Evolutionary conservation across 1,140 invertebrate species (phyloP).

Genomic region (Achatina immaculata): DNA sequence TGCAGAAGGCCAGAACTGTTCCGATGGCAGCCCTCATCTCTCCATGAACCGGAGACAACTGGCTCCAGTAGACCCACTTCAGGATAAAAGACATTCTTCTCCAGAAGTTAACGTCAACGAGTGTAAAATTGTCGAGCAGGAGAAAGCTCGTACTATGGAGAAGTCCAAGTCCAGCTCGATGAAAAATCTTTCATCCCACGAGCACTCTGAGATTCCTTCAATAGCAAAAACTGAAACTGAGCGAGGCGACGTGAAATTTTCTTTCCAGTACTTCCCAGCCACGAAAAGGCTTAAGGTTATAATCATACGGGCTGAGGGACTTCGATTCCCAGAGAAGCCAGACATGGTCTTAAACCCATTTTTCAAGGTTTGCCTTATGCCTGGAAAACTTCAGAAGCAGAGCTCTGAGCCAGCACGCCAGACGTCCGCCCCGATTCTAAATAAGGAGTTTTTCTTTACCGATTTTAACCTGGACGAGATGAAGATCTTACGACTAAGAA

Average conservation of each 20-base stretch:
- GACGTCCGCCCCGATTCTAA: slow-evolving; percentile 61
- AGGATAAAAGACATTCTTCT: slow-evolving; percentile 57
- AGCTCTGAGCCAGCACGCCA: slow-evolving; percentile 56
- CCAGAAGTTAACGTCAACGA: slow-evolving; percentile 41
- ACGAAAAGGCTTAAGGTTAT: slow-evolving; percentile 59
- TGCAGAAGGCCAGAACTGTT: background rate
- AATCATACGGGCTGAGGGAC: slow-evolving; percentile 62
- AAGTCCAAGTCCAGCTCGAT: slow-evolving; percentile 20
- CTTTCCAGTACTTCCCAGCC: slow-evolving; percentile 62
- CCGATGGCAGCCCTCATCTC: slow-evolving; percentile 25
- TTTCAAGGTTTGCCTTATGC: slow-evolving; percentile 58
- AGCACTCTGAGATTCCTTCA: slow-evolving; percentile 18
- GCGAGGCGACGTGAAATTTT: slow-evolving; percentile 66
- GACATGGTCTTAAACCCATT: slow-evolving; percentile 50
- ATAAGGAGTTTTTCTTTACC: slow-evolving; percentile 64
- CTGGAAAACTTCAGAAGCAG: slow-evolving; percentile 67
- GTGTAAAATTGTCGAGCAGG: background rate
- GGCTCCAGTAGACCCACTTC: slow-evolving; percentile 27
- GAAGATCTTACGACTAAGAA: slow-evolving; percentile 55
- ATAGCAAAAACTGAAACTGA: slow-evolving; percentile 47
- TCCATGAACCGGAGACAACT: slow-evolving; percentile 28
- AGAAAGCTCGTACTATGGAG: background rate
- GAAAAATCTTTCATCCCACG: background rate
- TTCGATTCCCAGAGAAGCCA: slow-evolving; percentile 53
- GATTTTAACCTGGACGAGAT: slow-evolving; percentile 58